Evolutionary conservation across 2,113 vertebrate genomes (phyloP).

Genomic region (Canis aureus): DNA sequence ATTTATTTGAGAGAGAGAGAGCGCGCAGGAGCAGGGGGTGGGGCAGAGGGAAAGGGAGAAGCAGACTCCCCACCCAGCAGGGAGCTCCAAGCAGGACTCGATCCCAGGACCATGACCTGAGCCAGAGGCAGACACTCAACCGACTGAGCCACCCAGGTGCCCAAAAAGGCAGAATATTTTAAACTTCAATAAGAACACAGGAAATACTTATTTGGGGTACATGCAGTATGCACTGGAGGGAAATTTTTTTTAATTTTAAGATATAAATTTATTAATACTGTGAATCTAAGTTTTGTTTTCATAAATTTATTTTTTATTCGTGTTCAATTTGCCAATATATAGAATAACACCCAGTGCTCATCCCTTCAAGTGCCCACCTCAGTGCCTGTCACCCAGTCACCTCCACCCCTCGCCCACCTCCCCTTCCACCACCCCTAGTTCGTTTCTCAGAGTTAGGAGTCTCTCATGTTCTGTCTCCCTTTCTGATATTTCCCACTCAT

Average conservation of each 20-base stretch:
- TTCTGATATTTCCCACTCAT: too few relatives aligned
- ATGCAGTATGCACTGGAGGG: neutral
- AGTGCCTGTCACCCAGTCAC: too few relatives aligned
- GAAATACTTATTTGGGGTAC: neutral
- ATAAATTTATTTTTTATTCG: too few relatives aligned
- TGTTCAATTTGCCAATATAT: too few relatives aligned
- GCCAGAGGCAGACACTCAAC: neutral
- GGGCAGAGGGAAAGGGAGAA: neutral
- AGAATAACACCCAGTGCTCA: too few relatives aligned
- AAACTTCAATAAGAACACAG: neutral
- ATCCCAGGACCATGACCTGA: neutral
- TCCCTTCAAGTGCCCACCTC: too few relatives aligned
- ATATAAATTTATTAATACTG: too few relatives aligned
- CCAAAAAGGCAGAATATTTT: slow-evolving; percentile 47
- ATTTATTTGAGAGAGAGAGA: neutral
- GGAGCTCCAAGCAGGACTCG: neutral
- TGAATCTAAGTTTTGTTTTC: too few relatives aligned
- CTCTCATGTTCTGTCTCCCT: too few relatives aligned
- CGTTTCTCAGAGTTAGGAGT: too few relatives aligned
- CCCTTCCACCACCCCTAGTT: too few relatives aligned
- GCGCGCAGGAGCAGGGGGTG: neutral
- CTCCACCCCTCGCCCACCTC: too few relatives aligned
- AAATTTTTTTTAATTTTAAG: neutral
- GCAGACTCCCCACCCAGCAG: neutral
- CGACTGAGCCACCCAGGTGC: neutral